Percentiles rank a stretch among this genome's conserved stretches.
These are phyloP conservation scores for Trinorchestia longiramus DNA, from an alignment of 1,140 invertebrate species.

Conservation along the genomic window DNA sequence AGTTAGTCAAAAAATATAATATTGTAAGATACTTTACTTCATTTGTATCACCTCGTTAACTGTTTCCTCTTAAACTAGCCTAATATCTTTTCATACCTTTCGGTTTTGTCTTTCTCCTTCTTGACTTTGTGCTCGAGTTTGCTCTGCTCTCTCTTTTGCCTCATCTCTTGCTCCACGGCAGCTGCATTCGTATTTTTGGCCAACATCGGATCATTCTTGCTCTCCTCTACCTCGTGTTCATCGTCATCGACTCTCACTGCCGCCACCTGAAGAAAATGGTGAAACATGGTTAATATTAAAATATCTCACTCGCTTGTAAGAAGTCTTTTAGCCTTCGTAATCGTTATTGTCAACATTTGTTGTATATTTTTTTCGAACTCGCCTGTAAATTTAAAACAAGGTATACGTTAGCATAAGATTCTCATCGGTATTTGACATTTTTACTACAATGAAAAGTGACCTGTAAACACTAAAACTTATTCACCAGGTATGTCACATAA, in stretches of 20 bases:
- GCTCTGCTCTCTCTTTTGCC: constrained; percentile 41
- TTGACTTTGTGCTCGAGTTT: constrained; percentile 22
- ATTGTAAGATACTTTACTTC: not conserved
- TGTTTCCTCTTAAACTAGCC: not conserved
- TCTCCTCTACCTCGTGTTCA: not conserved
- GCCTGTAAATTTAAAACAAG: too few relatives aligned
- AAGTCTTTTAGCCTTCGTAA: too few relatives aligned
- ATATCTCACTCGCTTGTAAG: too few relatives aligned
- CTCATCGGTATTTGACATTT: too few relatives aligned
- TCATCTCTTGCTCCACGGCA: constrained; percentile 37
- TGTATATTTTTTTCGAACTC: too few relatives aligned
- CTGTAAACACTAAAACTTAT: too few relatives aligned
- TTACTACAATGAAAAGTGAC: too few relatives aligned
- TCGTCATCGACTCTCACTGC: not conserved
- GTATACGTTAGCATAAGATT: too few relatives aligned
- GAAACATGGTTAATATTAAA: not conserved
- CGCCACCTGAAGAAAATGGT: not conserved
- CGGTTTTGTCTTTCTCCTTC: constrained; percentile 32
- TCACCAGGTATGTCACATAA: too few relatives aligned
- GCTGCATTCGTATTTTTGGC: constrained; percentile 30
- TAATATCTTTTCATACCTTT: not conserved
- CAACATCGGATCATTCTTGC: not conserved
- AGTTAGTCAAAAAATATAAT: not conserved
- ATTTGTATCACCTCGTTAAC: too few relatives aligned
- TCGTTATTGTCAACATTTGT: too few relatives aligned